phyloP scores from a whole-genome alignment of 2,888 invertebrate genomes.

The Dolichopus griseipennis region DNA sequence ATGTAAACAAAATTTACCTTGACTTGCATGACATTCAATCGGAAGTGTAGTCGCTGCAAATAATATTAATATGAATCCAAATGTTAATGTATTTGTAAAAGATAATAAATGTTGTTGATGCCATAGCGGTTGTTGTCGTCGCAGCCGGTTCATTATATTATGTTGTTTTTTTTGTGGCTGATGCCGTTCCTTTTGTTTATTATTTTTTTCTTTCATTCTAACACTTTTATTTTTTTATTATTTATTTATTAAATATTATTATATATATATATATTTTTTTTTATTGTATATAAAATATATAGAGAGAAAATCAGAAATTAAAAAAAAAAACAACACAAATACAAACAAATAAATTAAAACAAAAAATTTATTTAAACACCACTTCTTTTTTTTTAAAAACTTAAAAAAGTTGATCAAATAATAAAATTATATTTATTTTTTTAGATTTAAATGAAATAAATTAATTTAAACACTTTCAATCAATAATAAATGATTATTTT shows the following conservation, averaged over 20 bases:
- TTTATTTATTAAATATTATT: too few species aligned
- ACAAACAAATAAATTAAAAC: background rate
- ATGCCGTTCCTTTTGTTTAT: background rate
- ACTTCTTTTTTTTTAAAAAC: too few species aligned
- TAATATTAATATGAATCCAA: background rate
- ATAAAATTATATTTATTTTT: background rate
- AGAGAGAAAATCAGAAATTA: too few species aligned
- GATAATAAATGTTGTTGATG: background rate
- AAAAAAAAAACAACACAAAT: too few species aligned
- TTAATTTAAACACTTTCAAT: background rate
- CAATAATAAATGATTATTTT: background rate
- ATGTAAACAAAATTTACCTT: constrained; percentile 3
- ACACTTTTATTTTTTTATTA: too few species aligned
- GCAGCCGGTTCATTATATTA: background rate
- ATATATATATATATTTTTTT: too few species aligned
- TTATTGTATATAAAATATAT: too few species aligned
- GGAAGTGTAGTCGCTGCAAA: background rate
- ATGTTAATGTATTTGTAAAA: background rate
- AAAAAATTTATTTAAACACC: background rate
- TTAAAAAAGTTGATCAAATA: background rate
- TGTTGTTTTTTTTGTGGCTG: background rate
- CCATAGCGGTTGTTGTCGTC: background rate
- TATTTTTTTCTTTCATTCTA: background rate
- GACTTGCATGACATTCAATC: constrained; percentile 6
- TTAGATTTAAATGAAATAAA: background rate